These are phyloP conservation scores for Orchesella cincta DNA, from an alignment of 1,140 invertebrate species.

Conservation along the genomic window DNA sequence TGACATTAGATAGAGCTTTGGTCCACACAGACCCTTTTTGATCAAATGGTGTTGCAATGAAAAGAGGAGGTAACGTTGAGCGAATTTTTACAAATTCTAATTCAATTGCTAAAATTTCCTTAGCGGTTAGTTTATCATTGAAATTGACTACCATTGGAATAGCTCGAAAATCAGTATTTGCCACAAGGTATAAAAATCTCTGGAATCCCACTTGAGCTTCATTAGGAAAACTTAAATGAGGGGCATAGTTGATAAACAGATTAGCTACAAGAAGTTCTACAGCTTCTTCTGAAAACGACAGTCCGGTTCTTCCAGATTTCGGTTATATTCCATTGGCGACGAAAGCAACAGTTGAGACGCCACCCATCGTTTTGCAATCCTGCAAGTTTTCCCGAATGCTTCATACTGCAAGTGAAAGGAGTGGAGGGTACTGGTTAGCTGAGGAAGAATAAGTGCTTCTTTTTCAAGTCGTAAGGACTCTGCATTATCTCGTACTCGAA, in stretches of 20 bases:
- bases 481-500: constrained; percentile 71
- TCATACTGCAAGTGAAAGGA: constrained; percentile 74
- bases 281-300: constrained; percentile 51
- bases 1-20: constrained; percentile 61
- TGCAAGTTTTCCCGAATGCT: constrained; percentile 72
- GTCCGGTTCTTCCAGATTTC: constrained; percentile 49
- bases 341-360: constrained; percentile 75
- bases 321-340: constrained; percentile 68
- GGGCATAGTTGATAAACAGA: constrained; percentile 67
- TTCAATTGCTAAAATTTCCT: constrained; percentile 72
- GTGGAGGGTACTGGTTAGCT: constrained; percentile 76
- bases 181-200: constrained; percentile 72
- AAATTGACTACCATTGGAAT: constrained; percentile 78
- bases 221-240: constrained; percentile 62
- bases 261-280: constrained; percentile 79
- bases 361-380: constrained; percentile 85
- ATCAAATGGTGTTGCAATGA: constrained; percentile 78
- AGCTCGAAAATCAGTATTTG: constrained; percentile 68
- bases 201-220: constrained; percentile 73
- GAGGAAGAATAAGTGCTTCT: constrained; percentile 71
- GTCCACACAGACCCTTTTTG: constrained; percentile 69
- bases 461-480: constrained; percentile 72
- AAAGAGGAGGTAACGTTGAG: constrained; percentile 66
- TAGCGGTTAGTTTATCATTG: constrained; percentile 69
- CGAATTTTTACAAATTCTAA: constrained; percentile 66